These are phyloP conservation scores for Sebastes dallii DNA, from an alignment of 2,797 vertebrate genomes.

Conservation along the genomic window DNA sequence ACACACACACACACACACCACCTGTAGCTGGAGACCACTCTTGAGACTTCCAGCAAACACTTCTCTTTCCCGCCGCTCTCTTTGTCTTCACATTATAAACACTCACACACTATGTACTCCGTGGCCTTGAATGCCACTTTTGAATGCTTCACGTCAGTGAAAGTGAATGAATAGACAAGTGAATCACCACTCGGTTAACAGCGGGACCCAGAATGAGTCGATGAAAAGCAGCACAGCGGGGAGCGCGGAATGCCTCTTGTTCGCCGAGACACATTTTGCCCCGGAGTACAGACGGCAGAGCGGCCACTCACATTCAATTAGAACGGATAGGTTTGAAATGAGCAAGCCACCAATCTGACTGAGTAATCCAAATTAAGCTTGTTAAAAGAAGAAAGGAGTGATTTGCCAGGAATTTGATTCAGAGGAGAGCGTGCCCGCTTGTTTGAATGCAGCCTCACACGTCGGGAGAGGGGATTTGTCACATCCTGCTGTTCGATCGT, in stretches of 20 bases:
- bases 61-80: neutral
- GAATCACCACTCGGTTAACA: slow-evolving; percentile 27
- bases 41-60: slow-evolving; percentile 28
- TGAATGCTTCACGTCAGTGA: neutral
- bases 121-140: neutral
- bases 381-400: slow-evolving; percentile 68
- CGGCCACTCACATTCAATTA: slow-evolving; percentile 65
- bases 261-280: slow-evolving; percentile 41
- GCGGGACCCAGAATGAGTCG: slow-evolving; percentile 27
- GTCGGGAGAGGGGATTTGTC: slow-evolving; percentile 43
- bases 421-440: slow-evolving; percentile 17
- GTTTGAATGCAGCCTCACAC: slow-evolving; percentile 35
- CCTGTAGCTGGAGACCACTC: slow-evolving; percentile 36
- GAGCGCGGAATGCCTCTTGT: slow-evolving; percentile 59
- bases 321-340: slow-evolving; percentile 51
- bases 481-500: slow-evolving; percentile 52
- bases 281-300: slow-evolving; percentile 46
- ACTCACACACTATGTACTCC: neutral
- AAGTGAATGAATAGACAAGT: slow-evolving; percentile 40
- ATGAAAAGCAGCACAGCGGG: slow-evolving; percentile 39
- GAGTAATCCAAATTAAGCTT: slow-evolving; percentile 70
- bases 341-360: slow-evolving; percentile 53
- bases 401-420: slow-evolving; percentile 55
- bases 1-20: slow-evolving; percentile 26
- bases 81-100: slow-evolving; percentile 1